Conservation (phyloP, 2,888 invertebrate species). For the Pheosia tremula region DNA sequence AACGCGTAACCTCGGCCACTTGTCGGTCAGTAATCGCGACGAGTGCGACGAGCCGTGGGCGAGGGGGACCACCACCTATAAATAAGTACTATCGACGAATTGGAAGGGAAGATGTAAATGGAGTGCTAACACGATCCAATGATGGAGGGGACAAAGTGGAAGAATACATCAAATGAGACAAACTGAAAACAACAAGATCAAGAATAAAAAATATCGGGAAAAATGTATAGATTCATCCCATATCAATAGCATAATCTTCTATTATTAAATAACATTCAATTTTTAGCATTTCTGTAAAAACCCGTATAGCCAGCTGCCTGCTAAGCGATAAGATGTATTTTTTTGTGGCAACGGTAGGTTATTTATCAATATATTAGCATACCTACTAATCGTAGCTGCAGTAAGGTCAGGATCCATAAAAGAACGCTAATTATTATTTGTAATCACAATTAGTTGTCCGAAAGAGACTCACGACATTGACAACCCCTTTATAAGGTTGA, state of each 20-base stretch:
- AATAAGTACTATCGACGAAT: conserved; percentile 27
- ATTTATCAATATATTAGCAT: no score
- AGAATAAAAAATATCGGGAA: no score
- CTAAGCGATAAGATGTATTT: no score
- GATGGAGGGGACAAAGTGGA: not conserved
- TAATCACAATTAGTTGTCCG: conserved; percentile 27
- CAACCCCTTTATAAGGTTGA: conserved; percentile 10
- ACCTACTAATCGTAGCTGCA: no score
- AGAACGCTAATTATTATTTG: not conserved
- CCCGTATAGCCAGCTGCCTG: no score
- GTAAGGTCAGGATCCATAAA: no score
- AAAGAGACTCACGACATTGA: conserved; percentile 28
- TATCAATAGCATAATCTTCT: no score
- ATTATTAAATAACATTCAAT: no score
- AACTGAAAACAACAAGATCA: not conserved
- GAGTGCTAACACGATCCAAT: not conserved
- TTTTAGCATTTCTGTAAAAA: no score
- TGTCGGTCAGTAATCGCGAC: conserved; percentile 25
- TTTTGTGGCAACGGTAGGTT: no score
- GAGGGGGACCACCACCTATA: conserved; percentile 35
- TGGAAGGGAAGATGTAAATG: not conserved
- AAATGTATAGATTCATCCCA: no score
- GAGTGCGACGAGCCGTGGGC: conserved; percentile 20
- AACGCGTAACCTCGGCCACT: conserved; percentile 27
- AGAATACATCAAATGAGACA: not conserved